Conservation (phyloP, 2,888 invertebrate genomes). For the Platycnemis pennipes region DNA sequence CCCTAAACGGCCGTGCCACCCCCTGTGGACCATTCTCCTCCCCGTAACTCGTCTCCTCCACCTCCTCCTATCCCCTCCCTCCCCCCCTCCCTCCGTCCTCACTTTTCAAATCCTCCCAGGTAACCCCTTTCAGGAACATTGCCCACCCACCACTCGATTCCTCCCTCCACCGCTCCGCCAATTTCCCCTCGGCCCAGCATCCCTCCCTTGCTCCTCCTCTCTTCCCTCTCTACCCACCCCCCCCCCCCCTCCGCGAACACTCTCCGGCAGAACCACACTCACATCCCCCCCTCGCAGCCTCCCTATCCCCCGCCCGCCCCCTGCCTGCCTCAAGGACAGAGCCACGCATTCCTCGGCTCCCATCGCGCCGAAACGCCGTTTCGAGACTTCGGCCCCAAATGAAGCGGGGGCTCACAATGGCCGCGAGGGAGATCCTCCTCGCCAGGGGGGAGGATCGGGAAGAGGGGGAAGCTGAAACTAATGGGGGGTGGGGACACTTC, state of each 20-base stretch:
- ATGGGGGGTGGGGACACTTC: neutral
- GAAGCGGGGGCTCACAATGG: neutral
- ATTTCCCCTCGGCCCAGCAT: neutral
- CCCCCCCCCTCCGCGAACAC: neutral
- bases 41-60: neutral
- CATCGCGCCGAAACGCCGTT: neutral
- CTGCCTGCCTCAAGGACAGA: slow-evolving; percentile 20
- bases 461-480: neutral
- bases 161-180: neutral
- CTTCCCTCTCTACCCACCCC: neutral
- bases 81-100: neutral
- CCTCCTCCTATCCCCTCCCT: neutral
- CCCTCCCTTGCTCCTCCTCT: neutral
- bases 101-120: neutral
- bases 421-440: neutral
- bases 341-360: neutral
- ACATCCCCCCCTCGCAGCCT: neutral
- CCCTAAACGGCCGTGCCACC: neutral
- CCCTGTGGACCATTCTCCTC: neutral
- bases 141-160: neutral
- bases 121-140: neutral
- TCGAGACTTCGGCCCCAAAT: neutral
- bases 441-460: neutral
- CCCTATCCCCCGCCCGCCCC: neutral
- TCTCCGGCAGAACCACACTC: neutral